These are phyloP conservation scores for Phaethornis superciliosus DNA, from an alignment of 2,113 vertebrate genomes.

Conservation along the genomic window DNA sequence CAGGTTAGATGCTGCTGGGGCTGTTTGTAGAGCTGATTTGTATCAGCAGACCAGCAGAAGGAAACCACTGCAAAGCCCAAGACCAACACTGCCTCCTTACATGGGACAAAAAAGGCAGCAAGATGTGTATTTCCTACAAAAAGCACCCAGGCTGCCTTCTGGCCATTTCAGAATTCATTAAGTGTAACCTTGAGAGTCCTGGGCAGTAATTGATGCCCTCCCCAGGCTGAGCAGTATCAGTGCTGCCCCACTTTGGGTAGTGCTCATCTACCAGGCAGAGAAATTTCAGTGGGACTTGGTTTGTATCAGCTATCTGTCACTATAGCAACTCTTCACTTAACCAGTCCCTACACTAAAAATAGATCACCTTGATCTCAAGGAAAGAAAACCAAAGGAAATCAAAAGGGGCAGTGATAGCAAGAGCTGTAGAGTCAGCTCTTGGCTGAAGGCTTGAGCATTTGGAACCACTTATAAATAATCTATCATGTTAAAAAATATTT, in stretches of 20 bases:
- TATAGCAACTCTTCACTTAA: conserved; percentile 76
- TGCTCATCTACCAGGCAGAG: not conserved
- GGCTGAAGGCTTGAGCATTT: not conserved
- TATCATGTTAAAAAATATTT: not conserved
- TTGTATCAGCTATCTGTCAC: conserved; percentile 70
- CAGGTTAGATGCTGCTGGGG: not conserved
- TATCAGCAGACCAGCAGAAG: not conserved
- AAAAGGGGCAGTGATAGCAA: not conserved
- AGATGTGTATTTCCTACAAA: not conserved
- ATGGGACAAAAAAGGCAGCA: not conserved
- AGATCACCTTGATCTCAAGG: conserved; percentile 74
- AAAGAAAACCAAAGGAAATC: conserved; percentile 60
- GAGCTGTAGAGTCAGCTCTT: not conserved
- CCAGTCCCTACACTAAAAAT: conserved; percentile 74
- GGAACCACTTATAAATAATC: not conserved
- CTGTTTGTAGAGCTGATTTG: not conserved
- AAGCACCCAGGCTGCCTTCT: not conserved
- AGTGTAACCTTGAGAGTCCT: not conserved
- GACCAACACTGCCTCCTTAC: not conserved
- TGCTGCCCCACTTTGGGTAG: not conserved
- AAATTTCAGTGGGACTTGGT: conserved; percentile 30
- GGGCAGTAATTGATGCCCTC: not conserved
- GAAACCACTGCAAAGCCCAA: not conserved
- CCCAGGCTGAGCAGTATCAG: not conserved
- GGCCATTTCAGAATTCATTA: not conserved